Evolutionary conservation across 2,888 invertebrate species (phyloP), one percentile per base, ranked within the genome.

Genomic region (Gastracanthus pulcherrimus): DNA sequence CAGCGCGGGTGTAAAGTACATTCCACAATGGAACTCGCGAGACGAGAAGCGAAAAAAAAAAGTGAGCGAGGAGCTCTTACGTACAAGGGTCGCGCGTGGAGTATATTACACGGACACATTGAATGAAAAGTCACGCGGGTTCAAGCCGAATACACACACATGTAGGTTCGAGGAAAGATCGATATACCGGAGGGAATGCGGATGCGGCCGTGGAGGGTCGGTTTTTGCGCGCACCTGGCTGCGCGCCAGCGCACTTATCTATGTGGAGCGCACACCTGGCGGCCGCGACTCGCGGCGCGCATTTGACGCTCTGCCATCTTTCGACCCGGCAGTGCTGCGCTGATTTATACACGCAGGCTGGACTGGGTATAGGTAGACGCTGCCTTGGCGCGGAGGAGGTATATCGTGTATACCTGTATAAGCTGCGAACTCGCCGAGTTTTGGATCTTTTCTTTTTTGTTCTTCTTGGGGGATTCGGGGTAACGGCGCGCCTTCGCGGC

Each of bases 211-310:
- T 19, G 75, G 70, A n/a, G n/a, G n/a, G n/a, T n/a, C n/a, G n/a
- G n/a, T n/a, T n/a, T n/a, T n/a, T 78, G 71, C 75, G 80, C 83
- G 80, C 85, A 84, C 85, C 86, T 87, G 87, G 87, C 87, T 84
- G 82, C 82, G 83, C 84, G 86, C 87, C 87, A 87, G 82, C 70
- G 55, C 41, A 51, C 82, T 84, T 85, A 87, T 86, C 86, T 85
- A 86, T 86, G 85, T 85, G 84, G 86, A 86, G n/a, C n/a, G n/a
- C n/a, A 85, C 86, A 86, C 86, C 87, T 86, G 86, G 84, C 71
- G 75, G n/a, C n/a, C 67, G 80, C 85, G 81, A 83, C 79, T 83
- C 67, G 71, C 66, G 80, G 71, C 66, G 80, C 85, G 82, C 84
- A 80, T 84, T 80, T 80, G 80, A 80, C 80, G 80, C 76, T 66